These are phyloP conservation scores for Frieseomelitta varia DNA, from an alignment of 1,140 invertebrate species.

Conservation along the genomic window DNA sequence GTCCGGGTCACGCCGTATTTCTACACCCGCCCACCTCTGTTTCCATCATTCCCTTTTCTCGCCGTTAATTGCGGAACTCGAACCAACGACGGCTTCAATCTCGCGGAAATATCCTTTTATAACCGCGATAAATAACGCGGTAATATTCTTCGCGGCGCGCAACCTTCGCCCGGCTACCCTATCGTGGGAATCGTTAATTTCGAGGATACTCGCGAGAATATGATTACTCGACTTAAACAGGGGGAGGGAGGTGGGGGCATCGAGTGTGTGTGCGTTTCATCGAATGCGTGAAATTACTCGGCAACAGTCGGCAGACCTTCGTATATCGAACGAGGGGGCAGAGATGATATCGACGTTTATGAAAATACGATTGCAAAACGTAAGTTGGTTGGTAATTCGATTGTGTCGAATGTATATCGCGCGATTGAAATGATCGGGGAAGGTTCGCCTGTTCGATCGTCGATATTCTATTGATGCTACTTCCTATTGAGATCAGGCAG, in stretches of 20 bases:
- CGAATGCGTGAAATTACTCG: no score
- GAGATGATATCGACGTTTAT: background rate
- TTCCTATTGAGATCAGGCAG: background rate
- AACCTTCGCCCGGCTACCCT: background rate
- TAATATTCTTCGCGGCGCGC: background rate
- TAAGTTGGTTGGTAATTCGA: background rate
- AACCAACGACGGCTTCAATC: background rate
- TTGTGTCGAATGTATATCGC: background rate
- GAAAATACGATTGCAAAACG: background rate
- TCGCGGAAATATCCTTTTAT: background rate
- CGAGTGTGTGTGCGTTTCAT: no score
- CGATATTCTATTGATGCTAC: background rate
- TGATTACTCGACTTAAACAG: background rate
- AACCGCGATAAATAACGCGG: background rate
- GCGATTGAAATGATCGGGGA: background rate
- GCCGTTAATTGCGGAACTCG: slow-evolving; percentile 15
- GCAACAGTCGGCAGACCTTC: background rate
- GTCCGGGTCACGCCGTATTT: slow-evolving; percentile 38
- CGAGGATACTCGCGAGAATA: background rate
- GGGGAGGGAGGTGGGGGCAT: no score
- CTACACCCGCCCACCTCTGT: slow-evolving; percentile 15
- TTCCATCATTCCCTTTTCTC: slow-evolving; percentile 40
- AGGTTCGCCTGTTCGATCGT: background rate
- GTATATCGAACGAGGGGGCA: background rate
- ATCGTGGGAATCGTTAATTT: background rate